Base-by-base conservation (phyloP, 2,113 vertebrate species). In the Procavia capensis region DNA sequence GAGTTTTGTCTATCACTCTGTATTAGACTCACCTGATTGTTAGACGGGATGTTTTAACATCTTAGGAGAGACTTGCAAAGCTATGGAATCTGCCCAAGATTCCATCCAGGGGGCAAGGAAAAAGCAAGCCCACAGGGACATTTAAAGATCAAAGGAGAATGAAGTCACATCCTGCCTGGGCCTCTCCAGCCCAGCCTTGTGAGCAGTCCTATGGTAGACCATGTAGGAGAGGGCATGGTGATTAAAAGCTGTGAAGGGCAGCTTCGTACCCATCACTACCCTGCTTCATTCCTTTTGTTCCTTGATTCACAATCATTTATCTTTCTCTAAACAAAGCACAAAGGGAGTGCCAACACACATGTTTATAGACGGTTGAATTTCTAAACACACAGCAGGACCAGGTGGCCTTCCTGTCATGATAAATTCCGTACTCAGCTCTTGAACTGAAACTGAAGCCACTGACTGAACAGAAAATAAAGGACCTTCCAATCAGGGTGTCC, bases 251-350 rank as follows among this genome's bases (percentile, higher is more conserved):
- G 0, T 4, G 29, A 45, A 72, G 47, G 29, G 27, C 14, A 83
- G 4, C 63, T 61, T 39, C 43, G n/a, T 79, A 10, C 16, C 31
- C 41, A 74, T 1, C 24, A n/a, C 47, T 29, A 24, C 36, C 45
- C 54, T 22, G 20, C 9, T n/a, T 17, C 31, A 74, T 36, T 72
- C 54, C 75, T 84, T 94, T 75, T 54, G 19, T 63, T 93, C 74
- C 74, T 50, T 47, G 70, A 59, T 85, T 68, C 90, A 93, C 36
- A 75, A 16, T 34, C n/a, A 17, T 92, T 94, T 89, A 3, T 84
- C 88, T 90, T 74, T 83, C 91, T 96, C 75, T 84, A 36, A 47
- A 81, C 14, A 22, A 16, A 63, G 29, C 31, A 66, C 22, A 34
- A 75, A 75, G 57, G 41, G 27, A 68, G 34, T 24, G 34, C 78